Evolutionary conservation across 1,140 invertebrate species (phyloP).

Genomic region (Globodera rostochiensis): DNA sequence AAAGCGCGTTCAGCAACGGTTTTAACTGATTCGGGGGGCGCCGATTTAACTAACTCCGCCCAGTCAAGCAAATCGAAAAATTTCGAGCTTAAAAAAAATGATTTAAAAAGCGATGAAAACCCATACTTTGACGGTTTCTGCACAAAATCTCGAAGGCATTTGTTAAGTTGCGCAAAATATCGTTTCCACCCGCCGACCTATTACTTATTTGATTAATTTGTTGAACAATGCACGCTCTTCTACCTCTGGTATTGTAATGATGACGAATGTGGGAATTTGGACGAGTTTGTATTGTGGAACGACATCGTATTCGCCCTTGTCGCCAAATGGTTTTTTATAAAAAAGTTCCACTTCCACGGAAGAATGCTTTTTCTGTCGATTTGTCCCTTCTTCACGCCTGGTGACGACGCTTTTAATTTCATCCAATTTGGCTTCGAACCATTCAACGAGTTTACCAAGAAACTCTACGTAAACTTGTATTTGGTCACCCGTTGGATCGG

Average conservation of each 20-base stretch:
- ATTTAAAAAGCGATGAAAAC: background rate
- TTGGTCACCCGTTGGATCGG: constrained; percentile 10
- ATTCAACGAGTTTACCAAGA: background rate
- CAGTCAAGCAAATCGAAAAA: constrained; percentile 15
- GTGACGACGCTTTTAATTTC: constrained; percentile 1
- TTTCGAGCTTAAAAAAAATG: constrained; percentile 1
- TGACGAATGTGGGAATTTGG: constrained; percentile 7
- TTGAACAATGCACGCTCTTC: no score
- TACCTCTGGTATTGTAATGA: constrained; percentile 19
- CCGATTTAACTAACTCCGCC: constrained; percentile 11
- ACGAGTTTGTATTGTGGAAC: background rate
- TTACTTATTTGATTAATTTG: background rate
- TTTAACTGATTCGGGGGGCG: background rate
- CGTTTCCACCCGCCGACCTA: background rate
- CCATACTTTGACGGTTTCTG: background rate
- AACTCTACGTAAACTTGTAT: background rate
- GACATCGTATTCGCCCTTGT: background rate
- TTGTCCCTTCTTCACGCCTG: background rate
- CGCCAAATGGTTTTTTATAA: background rate
- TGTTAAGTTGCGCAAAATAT: constrained; percentile 10
- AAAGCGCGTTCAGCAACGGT: background rate
- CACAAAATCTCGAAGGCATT: constrained; percentile 19
- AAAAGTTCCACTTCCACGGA: background rate
- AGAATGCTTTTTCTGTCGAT: background rate
- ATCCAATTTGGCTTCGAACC: constrained; percentile 10